Evolutionary conservation across 2,797 vertebrate species (phyloP), one percentile per base, ranked within the genome.

Genomic region (Hylomyscus alleni): DNA sequence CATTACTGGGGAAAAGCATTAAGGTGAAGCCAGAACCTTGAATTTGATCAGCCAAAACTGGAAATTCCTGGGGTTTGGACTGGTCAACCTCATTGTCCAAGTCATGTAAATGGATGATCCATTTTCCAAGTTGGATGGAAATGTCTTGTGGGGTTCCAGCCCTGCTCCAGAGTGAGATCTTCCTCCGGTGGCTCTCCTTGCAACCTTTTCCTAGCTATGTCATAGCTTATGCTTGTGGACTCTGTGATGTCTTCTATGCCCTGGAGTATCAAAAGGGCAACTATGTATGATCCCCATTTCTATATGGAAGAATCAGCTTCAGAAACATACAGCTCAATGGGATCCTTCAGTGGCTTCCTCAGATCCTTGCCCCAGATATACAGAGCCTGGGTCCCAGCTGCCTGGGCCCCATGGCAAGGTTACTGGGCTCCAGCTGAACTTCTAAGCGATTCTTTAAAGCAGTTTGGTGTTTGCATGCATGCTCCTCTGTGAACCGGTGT

Each of bases 401-500:
- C 2, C 10, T 11, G 2, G 3, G 3, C 22, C 13, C 80, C 2
- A 3, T 9, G 40, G 40, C 67, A 76, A 76, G 24, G 47, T 6
- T 20, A 17, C 24, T 31, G 65, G 58, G 31, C 29, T 65, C 26
- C 13, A 14, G 37, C 26, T 20, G 19, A 67, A 15, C 10, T 20
- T 12, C 34, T 20, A 67, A 52, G 26, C 5, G 24, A 12, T 15
- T n/a, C 10, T 3, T 9, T 34, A 29, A 37, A 52, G 44, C 40
- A 34, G 44, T 10, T 13, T 0, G 0, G 44, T 7, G 17, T 44
- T 40, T 17, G 58, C 26, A 5, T 0, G 6, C 1, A 34, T 15
- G 26, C 8, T 52, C 31, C 2, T 14, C 0, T 4, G 29, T 73
- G 52, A 29, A 31, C 24, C 47, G 19, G 31, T 44, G 2, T 40